Percentiles rank a stretch among this genome's conserved stretches.
These are phyloP conservation scores for Phalacrocorax carbo DNA, from an alignment of 2,113 vertebrate species.

Conservation along the genomic window DNA sequence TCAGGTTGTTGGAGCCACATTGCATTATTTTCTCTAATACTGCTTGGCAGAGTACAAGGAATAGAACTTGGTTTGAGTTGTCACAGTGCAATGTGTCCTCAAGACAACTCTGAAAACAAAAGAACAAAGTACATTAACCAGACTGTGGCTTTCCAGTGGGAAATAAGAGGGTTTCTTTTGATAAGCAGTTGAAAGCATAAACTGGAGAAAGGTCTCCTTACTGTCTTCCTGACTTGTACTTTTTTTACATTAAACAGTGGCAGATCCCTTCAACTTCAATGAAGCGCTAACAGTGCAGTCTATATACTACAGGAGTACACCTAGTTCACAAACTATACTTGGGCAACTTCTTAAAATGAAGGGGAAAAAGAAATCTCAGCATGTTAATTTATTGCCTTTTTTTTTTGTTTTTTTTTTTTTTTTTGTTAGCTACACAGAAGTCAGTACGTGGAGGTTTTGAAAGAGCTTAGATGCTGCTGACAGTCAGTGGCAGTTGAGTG, in stretches of 20 bases:
- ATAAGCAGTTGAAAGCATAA: not conserved
- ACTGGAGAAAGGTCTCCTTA: not conserved
- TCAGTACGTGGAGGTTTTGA: not conserved
- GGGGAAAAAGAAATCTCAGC: not conserved
- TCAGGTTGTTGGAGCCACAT: not conserved
- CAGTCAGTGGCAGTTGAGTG: not conserved
- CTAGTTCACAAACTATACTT: not conserved
- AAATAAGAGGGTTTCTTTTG: not conserved
- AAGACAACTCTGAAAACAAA: not conserved
- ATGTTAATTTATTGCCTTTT: not conserved
- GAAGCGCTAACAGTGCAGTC: not conserved
- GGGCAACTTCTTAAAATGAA: not conserved
- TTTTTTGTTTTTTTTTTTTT: not conserved
- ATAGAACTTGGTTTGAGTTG: not conserved
- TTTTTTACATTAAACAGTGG: not conserved
- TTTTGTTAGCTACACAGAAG: not conserved
- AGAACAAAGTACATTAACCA: not conserved
- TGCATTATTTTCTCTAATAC: not conserved
- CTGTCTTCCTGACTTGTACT: not conserved
- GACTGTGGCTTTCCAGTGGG: not conserved
- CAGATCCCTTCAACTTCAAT: not conserved
- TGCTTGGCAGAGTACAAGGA: not conserved
- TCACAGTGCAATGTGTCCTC: not conserved
- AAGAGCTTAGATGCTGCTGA: not conserved
- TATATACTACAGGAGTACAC: not conserved